Evolutionary conservation across 2,797 vertebrate genomes (phyloP), one percentile per base, ranked within the genome.

Genomic region (Australoheros facetus): DNA sequence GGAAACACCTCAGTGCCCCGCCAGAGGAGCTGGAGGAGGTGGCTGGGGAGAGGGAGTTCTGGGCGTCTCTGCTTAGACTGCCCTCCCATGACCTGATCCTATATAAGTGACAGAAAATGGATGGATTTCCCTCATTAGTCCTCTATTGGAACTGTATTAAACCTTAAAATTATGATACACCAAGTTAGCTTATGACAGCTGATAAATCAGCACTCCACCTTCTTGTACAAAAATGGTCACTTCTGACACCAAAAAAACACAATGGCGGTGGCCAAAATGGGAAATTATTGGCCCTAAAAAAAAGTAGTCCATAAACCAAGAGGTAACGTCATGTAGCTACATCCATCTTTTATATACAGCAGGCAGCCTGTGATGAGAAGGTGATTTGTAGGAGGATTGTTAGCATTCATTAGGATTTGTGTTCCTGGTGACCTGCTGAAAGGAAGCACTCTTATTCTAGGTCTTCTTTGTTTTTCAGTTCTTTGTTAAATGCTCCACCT

Each of bases 341-440:
- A 51, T 19, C 17, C 3, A 53, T n/a, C 51, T 53, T 53, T 9
- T 53, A n/a, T 19, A 53, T 8, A n/a, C 19, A 53, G 7, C 1
- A 9, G 17, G 9, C 51, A 53, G 17, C 9, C 48, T 19, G 19
- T 53, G 19, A n/a, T 9, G 17, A 53, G 17, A n/a, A 53, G 17
- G 19, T 54, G 9, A 54, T 54, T 54, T 54, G 51, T 21, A n/a
- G 9, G 19, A 54, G 51, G 9, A n/a, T 21, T 10, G 0, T 30
- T 66, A 28, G 42, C 62, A 66, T 66, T 66, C 23, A 28, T 48
- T 48, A 30, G 62, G 5, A 48, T 66, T 66, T 66, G 62, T 48
- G 3, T 66, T 48, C 48, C 39, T 30, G 3, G 23, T 48, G 42
- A 48, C 23, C 42, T 51, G 17, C 51, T 51, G 17, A 8, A 69